Percentiles rank a stretch among this genome's conserved stretches.
phyloP scores from a whole-genome alignment of 2,797 vertebrate species.

The Hozukius guyotensis region DNA sequence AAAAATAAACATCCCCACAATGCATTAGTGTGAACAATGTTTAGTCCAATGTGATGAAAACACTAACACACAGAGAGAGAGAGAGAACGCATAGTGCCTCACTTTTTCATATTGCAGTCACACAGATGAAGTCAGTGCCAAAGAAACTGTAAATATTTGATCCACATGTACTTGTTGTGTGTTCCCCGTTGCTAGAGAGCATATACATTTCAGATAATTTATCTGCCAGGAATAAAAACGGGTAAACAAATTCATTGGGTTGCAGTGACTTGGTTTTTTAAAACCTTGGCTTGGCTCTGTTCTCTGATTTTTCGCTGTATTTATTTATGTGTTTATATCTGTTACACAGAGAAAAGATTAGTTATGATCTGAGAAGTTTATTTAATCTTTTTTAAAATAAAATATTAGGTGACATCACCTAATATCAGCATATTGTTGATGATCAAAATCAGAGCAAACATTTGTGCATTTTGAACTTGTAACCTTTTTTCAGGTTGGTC shows the following conservation, averaged over 20 bases:
- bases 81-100: neutral
- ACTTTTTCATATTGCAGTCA: neutral
- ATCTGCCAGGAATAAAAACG: neutral
- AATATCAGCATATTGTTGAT: neutral
- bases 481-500: neutral
- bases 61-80: neutral
- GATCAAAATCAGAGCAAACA: neutral
- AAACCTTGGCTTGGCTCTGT: neutral
- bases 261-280: neutral
- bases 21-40: neutral
- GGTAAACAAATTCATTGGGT: neutral
- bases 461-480: neutral
- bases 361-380: neutral
- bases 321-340: neutral
- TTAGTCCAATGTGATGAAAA: neutral
- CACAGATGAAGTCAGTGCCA: neutral
- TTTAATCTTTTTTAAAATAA: neutral
- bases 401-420: neutral
- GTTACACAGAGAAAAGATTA: neutral
- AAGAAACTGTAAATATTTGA: slow-evolving; percentile 38
- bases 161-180: neutral
- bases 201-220: neutral
- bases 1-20: neutral
- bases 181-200: neutral
- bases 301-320: neutral